phyloP scores from a whole-genome alignment of 1,140 invertebrate species.

The Drepana arcuata region DNA sequence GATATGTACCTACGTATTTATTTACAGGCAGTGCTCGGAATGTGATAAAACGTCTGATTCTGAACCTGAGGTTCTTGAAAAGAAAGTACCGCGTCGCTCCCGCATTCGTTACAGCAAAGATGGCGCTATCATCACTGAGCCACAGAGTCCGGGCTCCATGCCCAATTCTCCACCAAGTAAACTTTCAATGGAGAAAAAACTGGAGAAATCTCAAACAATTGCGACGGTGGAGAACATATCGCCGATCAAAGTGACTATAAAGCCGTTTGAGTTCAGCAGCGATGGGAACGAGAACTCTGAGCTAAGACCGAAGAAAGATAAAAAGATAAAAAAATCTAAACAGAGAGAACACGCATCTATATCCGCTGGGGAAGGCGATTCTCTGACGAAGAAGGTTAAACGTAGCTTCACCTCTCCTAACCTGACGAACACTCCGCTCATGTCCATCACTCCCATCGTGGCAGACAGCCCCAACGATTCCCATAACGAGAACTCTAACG shows the following conservation, averaged over 20 bases:
- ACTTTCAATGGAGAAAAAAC: conserved; percentile 36
- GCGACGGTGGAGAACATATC: conserved; percentile 42
- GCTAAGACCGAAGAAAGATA: conserved; percentile 51
- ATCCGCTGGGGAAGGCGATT: conserved; percentile 28
- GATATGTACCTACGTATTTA: too few species aligned
- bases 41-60: conserved; percentile 89
- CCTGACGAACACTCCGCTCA: conserved; percentile 64
- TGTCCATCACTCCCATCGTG: conserved; percentile 68
- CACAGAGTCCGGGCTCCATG: conserved; percentile 40
- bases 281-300: conserved; percentile 37
- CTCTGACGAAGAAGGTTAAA: conserved; percentile 54
- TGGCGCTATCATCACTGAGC: conserved; percentile 61
- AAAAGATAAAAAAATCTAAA: conserved; percentile 43
- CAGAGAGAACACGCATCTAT: conserved; percentile 30
- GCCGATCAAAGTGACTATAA: conserved; percentile 74
- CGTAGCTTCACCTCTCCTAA: conserved; percentile 66
- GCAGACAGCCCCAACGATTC: conserved; percentile 68
- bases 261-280: conserved; percentile 70
- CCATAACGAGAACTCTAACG: conserved; percentile 49
- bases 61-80: conserved; percentile 80
- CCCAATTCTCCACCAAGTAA: conserved; percentile 38
- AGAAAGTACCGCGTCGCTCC: conserved; percentile 83
- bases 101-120: conserved; percentile 83
- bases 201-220: conserved; percentile 25
- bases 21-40: conserved; percentile 86